phyloP scores from a whole-genome alignment of 2,888 invertebrate species.

The Tipula unca region DNA sequence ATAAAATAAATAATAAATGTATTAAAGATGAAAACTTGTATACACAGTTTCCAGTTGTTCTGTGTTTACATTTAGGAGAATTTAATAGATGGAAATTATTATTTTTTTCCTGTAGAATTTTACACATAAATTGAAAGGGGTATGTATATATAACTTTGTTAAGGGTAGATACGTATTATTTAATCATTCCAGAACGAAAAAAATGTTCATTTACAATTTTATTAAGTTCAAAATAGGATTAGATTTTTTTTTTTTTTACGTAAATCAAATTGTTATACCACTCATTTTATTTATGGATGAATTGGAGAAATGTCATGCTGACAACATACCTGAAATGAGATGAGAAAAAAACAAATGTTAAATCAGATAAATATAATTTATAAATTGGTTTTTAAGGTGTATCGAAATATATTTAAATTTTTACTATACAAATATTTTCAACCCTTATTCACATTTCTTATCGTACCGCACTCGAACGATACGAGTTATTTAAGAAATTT shows the following conservation, averaged over 20 bases:
- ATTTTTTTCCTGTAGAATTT: neutral
- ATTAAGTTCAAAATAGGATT: neutral
- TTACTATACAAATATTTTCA: no score
- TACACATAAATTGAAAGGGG: slow-evolving; percentile 8
- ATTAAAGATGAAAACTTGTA: neutral
- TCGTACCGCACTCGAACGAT: neutral
- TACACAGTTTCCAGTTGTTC: neutral
- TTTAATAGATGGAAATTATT: neutral
- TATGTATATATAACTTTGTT: neutral
- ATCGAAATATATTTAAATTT: neutral
- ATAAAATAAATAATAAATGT: neutral
- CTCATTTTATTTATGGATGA: neutral
- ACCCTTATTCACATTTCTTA: no score
- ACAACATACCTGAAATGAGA: neutral
- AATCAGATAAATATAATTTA: neutral
- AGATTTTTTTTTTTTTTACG: neutral
- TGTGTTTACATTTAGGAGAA: neutral
- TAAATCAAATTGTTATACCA: neutral
- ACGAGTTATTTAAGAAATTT: neutral
- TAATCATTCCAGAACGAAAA: neutral
- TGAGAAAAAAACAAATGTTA: neutral
- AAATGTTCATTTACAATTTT: neutral
- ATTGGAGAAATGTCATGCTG: neutral
- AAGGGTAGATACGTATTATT: neutral
- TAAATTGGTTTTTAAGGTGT: neutral